A percentile compares a stretch with the other conserved stretches of the same genome.
Conservation (phyloP, 2,797 vertebrate genomes). For the Fistularia tabacaria region DNA sequence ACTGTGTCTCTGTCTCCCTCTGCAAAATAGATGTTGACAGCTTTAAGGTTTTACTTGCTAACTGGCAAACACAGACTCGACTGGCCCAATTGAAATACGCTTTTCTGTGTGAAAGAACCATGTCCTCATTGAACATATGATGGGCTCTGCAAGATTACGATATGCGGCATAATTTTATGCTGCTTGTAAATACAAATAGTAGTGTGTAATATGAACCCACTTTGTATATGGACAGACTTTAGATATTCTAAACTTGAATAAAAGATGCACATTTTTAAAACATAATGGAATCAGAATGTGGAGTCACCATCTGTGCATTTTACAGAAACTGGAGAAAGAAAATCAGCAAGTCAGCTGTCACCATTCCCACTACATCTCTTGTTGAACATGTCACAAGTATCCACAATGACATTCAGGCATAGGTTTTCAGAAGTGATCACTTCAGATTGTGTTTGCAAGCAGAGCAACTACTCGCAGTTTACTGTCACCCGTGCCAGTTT, state of each 20-base stretch:
- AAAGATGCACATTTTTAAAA: too few species aligned
- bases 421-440: slow-evolving; percentile 21
- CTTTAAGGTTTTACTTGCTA: slow-evolving; percentile 47
- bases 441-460: slow-evolving; percentile 16
- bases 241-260: neutral
- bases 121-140: too few species aligned
- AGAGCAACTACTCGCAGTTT: slow-evolving; percentile 15
- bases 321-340: neutral
- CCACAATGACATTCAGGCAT: slow-evolving; percentile 7
- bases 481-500: slow-evolving; percentile 25
- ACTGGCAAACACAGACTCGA: slow-evolving; percentile 29
- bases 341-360: slow-evolving; percentile 1
- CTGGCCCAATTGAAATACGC: slow-evolving; percentile 14
- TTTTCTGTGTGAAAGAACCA: slow-evolving; percentile 6
- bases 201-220: neutral
- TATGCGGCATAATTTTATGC: too few species aligned
- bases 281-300: slow-evolving; percentile 7
- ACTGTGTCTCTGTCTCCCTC: slow-evolving; percentile 17
- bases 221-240: neutral
- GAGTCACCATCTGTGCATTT: neutral
- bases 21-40: slow-evolving; percentile 51
- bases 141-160: too few species aligned
- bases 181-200: neutral
- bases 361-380: slow-evolving; percentile 6
- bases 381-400: slow-evolving; percentile 8